Evolutionary conservation across 1,140 invertebrate genomes (phyloP).

Genomic region (Polypedilum pembai): DNA sequence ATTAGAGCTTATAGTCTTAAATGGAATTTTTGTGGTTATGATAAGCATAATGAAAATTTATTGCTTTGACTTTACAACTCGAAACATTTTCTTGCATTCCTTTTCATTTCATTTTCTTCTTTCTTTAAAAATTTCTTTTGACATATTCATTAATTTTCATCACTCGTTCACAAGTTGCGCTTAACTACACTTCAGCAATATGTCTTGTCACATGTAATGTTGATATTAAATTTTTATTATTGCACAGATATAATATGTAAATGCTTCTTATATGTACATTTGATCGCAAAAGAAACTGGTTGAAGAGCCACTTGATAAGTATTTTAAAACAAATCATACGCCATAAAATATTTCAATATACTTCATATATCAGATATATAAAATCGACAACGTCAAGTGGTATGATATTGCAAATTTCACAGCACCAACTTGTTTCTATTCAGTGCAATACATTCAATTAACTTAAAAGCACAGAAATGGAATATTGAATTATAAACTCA

Average conservation of each 20-base stretch:
- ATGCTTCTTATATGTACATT: not conserved
- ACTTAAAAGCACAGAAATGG: not conserved
- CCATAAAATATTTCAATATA: too few relatives aligned
- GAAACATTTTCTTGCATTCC: not conserved
- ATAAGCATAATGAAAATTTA: slow-evolving; percentile 23
- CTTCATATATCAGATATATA: too few relatives aligned
- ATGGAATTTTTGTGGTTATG: not conserved
- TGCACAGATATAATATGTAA: not conserved
- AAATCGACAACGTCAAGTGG: too few relatives aligned
- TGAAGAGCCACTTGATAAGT: slow-evolving; percentile 9
- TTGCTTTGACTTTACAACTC: not conserved
- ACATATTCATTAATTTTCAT: slow-evolving; percentile 19
- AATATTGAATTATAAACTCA: slow-evolving; percentile 14
- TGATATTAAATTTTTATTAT: not conserved
- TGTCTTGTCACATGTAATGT: slow-evolving; percentile 10
- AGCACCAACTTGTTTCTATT: too few relatives aligned
- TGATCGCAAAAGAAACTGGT: not conserved
- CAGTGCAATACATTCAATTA: too few relatives aligned
- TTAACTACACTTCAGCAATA: not conserved
- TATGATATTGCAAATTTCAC: too few relatives aligned
- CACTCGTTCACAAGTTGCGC: not conserved
- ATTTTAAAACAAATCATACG: too few relatives aligned
- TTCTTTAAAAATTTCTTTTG: not conserved
- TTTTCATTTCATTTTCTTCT: not conserved
- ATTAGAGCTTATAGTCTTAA: too few relatives aligned